A percentile compares a stretch with the other conserved stretches of the same genome.
Evolutionary conservation across 2,797 vertebrate genomes (phyloP).

Genomic region (Antrozous pallidus): DNA sequence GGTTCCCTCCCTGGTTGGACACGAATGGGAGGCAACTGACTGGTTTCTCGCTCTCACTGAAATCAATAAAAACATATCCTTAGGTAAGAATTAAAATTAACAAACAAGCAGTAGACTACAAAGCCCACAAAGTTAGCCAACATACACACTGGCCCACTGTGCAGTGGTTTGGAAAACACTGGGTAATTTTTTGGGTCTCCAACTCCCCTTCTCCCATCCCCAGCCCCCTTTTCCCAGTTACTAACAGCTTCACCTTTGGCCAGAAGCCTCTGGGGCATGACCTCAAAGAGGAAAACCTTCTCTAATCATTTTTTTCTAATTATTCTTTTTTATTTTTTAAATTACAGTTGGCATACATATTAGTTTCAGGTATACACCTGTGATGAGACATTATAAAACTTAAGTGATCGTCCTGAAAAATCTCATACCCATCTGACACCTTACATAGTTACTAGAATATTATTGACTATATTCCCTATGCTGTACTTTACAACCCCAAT

Average conservation of each 20-base stretch:
- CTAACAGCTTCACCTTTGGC: neutral
- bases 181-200: neutral
- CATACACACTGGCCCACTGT: neutral
- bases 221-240: neutral
- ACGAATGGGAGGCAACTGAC: neutral
- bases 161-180: neutral
- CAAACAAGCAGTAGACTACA: neutral
- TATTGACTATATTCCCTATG: too few relatives aligned
- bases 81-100: neutral
- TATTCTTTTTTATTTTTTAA: too few relatives aligned
- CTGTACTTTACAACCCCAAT: too few relatives aligned
- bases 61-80: neutral
- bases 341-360: too few relatives aligned
- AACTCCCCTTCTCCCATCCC: neutral
- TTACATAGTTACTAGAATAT: too few relatives aligned
- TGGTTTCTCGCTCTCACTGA: neutral
- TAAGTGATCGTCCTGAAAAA: too few relatives aligned
- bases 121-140: neutral
- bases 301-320: neutral
- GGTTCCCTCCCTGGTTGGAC: neutral
- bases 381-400: too few relatives aligned
- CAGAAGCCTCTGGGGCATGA: neutral
- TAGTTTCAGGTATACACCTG: too few relatives aligned
- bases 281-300: neutral
- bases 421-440: too few relatives aligned